These are phyloP conservation scores for Thalassaphorura encarpata DNA, from an alignment of 1,140 invertebrate species.

Conservation along the genomic window DNA sequence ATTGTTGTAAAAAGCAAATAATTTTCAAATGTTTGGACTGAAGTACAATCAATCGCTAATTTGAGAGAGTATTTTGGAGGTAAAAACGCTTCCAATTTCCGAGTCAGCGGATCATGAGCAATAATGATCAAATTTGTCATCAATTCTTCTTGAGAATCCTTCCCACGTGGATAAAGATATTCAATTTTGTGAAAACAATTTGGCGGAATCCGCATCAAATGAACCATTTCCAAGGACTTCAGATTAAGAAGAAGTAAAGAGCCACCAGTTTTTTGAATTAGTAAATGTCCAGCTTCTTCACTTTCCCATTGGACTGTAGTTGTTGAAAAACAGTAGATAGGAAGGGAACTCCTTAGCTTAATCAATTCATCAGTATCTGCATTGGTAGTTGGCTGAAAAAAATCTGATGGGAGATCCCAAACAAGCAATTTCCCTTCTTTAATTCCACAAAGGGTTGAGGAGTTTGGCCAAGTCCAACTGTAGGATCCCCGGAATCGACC, in stretches of 20 bases:
- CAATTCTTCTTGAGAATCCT: not conserved
- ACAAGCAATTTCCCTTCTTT: not conserved
- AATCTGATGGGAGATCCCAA: not conserved
- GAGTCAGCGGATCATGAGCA: constrained; percentile 18
- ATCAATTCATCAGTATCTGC: not conserved
- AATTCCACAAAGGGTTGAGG: constrained; percentile 8
- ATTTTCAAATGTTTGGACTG: constrained; percentile 14
- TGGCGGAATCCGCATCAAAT: not conserved
- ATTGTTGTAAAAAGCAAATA: constrained; percentile 24
- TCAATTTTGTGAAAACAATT: constrained; percentile 4
- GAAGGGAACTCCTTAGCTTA: not conserved
- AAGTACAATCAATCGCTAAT: constrained; percentile 22
- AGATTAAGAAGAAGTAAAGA: not conserved
- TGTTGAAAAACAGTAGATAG: not conserved
- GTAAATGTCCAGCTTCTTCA: not conserved
- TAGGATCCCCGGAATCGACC: constrained; percentile 1
- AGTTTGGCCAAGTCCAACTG: constrained; percentile 20
- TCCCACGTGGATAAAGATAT: not conserved
- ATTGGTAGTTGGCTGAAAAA: not conserved
- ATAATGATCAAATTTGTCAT: constrained; percentile 10
- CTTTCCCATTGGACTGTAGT: not conserved
- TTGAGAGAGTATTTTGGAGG: not conserved
- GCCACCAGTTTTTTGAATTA: not conserved
- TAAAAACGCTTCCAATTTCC: constrained; percentile 14
- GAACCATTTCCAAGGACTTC: not conserved